These are phyloP conservation scores for Kuschelorhynchus macadamiae DNA, from an alignment of 2,888 invertebrate genomes.

Conservation along the genomic window DNA sequence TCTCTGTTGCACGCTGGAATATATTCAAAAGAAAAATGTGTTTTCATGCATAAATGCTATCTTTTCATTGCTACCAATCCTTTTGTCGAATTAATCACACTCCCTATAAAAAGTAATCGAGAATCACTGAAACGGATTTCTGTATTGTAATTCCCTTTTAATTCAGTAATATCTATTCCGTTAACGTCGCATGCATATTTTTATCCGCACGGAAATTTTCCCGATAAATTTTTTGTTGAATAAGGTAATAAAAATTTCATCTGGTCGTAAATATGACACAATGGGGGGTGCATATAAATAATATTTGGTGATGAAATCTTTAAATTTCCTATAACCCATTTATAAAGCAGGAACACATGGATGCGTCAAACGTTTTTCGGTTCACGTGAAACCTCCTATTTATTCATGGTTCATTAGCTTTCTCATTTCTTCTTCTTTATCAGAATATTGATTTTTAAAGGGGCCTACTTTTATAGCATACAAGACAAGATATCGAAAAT, in stretches of 20 bases:
- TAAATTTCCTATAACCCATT: constrained; percentile 28
- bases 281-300: constrained; percentile 42
- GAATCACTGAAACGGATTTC: not conserved
- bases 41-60: too few species aligned
- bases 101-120: too few species aligned
- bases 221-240: constrained; percentile 27
- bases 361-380: constrained; percentile 59
- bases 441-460: constrained; percentile 64
- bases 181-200: constrained; percentile 16
- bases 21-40: too few species aligned
- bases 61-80: too few species aligned
- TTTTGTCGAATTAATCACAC: too few species aligned
- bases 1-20: too few species aligned
- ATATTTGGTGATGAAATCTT: constrained; percentile 40
- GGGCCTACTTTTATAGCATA: too few species aligned
- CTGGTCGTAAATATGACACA: constrained; percentile 40
- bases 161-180: constrained; percentile 15
- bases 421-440: constrained; percentile 66
- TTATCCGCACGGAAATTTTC: constrained; percentile 14
- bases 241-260: constrained; percentile 29
- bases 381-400: constrained; percentile 65
- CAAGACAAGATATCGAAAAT: too few species aligned
- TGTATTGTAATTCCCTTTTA: not conserved
- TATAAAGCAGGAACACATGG: constrained; percentile 27
- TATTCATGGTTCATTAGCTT: constrained; percentile 67